Percentiles rank a stretch among this genome's conserved stretches.
Conservation (phyloP, 2,888 invertebrate genomes). For the Hyalella azteca region DNA sequence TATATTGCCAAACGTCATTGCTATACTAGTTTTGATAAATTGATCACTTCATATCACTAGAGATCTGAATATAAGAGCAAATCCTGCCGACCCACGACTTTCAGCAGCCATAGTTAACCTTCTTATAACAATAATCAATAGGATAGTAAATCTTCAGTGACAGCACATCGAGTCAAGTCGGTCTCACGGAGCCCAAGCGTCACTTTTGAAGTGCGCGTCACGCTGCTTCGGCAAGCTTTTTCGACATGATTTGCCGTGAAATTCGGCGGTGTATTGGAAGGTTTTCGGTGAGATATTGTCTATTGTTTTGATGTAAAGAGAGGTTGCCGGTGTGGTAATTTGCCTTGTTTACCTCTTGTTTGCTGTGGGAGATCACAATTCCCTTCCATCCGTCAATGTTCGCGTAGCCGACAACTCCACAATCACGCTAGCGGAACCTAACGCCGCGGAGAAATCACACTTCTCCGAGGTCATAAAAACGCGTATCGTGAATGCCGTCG, state of each 20-base stretch:
- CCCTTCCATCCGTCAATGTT: constrained; percentile 16
- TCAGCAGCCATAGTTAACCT: too few relatives aligned
- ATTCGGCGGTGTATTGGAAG: constrained; percentile 31
- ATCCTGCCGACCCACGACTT: too few relatives aligned
- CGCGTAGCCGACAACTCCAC: constrained; percentile 1
- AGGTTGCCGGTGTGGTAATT: constrained; percentile 21
- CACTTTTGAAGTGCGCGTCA: not conserved
- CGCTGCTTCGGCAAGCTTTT: constrained; percentile 12
- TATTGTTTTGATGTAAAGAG: constrained; percentile 35
- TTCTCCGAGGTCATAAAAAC: constrained; percentile 2
- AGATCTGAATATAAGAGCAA: too few relatives aligned
- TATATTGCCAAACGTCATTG: too few relatives aligned
- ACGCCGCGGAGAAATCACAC: not conserved
- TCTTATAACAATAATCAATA: too few relatives aligned
- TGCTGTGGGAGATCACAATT: constrained; percentile 29
- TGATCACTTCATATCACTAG: too few relatives aligned
- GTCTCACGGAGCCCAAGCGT: not conserved
- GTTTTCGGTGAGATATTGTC: constrained; percentile 33
- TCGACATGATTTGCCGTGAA: constrained; percentile 9
- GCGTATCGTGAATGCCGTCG: not conserved
- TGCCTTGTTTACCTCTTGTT: constrained; percentile 32
- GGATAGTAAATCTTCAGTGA: not conserved
- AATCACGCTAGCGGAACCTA: not conserved
- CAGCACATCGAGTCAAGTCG: not conserved
- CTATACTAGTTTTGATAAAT: too few relatives aligned